Evolutionary conservation across 2,888 invertebrate species (phyloP).

Genomic region (Cheilosia grossa): DNA sequence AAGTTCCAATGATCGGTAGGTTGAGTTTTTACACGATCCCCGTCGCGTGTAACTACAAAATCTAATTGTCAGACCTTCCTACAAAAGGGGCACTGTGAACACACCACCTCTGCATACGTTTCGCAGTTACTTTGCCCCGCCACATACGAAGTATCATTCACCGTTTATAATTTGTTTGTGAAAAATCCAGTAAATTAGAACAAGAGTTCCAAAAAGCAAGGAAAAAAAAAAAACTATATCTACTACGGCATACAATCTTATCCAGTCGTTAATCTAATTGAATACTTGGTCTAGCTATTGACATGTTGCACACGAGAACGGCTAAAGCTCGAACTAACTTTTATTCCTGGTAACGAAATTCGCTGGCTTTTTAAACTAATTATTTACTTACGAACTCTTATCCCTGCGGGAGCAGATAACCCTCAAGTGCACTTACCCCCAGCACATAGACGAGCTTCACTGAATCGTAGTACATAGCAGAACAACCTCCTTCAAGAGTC

Average conservation of each 20-base stretch:
- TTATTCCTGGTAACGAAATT: slow-evolving; percentile 24
- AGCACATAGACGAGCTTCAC: neutral
- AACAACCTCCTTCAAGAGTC: no score
- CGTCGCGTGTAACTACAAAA: no score
- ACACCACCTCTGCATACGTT: no score
- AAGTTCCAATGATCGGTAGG: no score
- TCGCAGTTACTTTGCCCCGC: no score
- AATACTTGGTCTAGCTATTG: slow-evolving; percentile 10
- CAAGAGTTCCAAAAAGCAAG: neutral
- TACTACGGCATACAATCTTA: neutral
- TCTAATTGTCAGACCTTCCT: no score
- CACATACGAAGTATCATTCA: no score
- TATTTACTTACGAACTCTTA: neutral
- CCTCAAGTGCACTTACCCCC: slow-evolving; percentile 25
- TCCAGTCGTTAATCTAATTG: slow-evolving; percentile 29
- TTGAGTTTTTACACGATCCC: no score
- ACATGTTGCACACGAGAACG: neutral
- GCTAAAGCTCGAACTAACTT: no score
- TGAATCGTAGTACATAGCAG: neutral
- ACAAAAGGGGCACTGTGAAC: no score
- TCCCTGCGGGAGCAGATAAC: neutral
- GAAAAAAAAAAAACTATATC: neutral
- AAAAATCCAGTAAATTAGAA: neutral
- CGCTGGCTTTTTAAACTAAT: slow-evolving; percentile 30
- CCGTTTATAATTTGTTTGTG: neutral